Conservation (phyloP, 1,140 invertebrate genomes). For the Neomicropteryx cornuta region DNA sequence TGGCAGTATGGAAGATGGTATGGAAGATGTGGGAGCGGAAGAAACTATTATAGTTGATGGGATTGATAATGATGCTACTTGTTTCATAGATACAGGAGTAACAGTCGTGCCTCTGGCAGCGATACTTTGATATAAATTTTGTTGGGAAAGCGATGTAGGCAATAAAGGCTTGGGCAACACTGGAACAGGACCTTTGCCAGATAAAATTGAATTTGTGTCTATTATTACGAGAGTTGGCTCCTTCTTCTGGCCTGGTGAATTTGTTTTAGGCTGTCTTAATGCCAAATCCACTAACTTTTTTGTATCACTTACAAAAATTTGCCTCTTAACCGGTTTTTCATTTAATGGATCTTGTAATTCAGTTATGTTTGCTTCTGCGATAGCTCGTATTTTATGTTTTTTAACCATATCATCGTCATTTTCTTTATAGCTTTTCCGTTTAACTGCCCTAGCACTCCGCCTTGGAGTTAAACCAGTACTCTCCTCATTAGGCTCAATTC, state of each 20-base stretch:
- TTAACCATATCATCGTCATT: conserved; percentile 49
- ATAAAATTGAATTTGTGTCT: conserved; percentile 62
- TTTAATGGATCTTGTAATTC: conserved; percentile 57
- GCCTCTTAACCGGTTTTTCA: conserved; percentile 31
- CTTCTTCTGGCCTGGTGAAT: conserved; percentile 45
- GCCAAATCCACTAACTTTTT: conserved; percentile 62
- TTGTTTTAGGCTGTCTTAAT: conserved; percentile 30
- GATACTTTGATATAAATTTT: conserved; percentile 31
- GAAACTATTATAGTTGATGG: conserved; percentile 19
- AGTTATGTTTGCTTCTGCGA: conserved; percentile 53
- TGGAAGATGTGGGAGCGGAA: conserved; percentile 24
- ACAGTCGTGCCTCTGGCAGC: conserved; percentile 30
- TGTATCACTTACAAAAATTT: conserved; percentile 62
- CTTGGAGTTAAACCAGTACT: conserved; percentile 34
- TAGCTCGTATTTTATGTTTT: conserved; percentile 50
- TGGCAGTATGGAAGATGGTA: conserved; percentile 51
- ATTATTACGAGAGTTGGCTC: conserved; percentile 69
- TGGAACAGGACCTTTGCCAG: conserved; percentile 30
- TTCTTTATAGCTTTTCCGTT: conserved; percentile 48
- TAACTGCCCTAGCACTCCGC: conserved; percentile 50
- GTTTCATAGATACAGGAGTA: conserved; percentile 28
- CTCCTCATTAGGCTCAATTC: too few relatives aligned
- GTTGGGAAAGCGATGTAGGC: conserved; percentile 10
- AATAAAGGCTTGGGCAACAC: conserved; percentile 11
- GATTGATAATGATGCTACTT: too few relatives aligned